These are phyloP conservation scores for Ctenodactylus gundi DNA, from an alignment of 2,113 vertebrate genomes.

Conservation along the genomic window DNA sequence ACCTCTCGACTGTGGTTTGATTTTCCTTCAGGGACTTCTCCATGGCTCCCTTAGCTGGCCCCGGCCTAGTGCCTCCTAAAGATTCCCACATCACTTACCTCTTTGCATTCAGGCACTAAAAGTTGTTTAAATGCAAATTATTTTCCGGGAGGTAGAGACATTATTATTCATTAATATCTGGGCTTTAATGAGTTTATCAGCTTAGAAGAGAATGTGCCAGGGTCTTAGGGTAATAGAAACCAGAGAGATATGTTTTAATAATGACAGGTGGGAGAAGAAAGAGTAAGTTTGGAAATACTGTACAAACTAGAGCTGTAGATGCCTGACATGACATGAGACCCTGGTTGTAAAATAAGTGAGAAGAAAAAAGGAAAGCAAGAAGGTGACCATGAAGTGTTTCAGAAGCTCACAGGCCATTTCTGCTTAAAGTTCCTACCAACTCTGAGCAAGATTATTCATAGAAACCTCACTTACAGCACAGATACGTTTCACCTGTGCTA, in stretches of 20 bases:
- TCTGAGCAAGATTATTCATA: not conserved
- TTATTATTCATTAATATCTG: slow-evolving; percentile 78
- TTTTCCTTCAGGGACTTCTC: slow-evolving; percentile 14
- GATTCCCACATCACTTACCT: slow-evolving; percentile 53
- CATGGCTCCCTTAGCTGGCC: not conserved
- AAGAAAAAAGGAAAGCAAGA: not conserved
- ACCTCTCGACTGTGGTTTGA: not conserved
- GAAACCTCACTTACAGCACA: not conserved
- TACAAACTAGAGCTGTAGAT: not conserved
- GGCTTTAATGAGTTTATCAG: slow-evolving; percentile 70
- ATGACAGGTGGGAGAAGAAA: not conserved
- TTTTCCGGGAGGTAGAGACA: slow-evolving; percentile 65
- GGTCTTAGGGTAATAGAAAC: slow-evolving; percentile 58
- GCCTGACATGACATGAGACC: not conserved
- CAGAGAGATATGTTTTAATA: slow-evolving; percentile 54
- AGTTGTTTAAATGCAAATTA: slow-evolving; percentile 79
- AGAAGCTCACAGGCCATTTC: not conserved
- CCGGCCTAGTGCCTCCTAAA: not conserved
- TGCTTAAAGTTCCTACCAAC: not conserved
- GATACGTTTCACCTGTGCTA: not conserved
- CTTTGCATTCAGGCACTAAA: slow-evolving; percentile 65
- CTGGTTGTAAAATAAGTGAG: not conserved
- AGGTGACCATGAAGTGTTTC: not conserved
- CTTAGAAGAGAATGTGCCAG: slow-evolving; percentile 52
- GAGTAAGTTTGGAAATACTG: not conserved